Conservation (phyloP, 2,113 vertebrate genomes). For the Chloropsis cyanopogon region DNA sequence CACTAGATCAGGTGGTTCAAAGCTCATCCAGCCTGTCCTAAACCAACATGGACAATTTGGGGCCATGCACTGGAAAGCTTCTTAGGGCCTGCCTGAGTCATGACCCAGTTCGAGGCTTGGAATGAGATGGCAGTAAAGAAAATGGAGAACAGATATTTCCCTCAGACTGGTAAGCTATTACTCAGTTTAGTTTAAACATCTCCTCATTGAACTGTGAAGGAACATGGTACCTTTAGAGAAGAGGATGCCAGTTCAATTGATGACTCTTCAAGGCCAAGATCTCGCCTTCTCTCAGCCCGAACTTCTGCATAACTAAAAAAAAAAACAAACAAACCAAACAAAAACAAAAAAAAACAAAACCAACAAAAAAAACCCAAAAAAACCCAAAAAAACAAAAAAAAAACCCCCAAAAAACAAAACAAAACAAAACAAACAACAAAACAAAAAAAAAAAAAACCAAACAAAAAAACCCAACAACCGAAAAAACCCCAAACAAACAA, state of each 20-base stretch:
- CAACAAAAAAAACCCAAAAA: too few relatives aligned
- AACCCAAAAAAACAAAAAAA: too few relatives aligned
- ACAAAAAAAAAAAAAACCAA: too few relatives aligned
- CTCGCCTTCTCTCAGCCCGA: conserved; percentile 83
- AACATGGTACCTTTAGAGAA: conserved; percentile 77
- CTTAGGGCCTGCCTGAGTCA: not conserved
- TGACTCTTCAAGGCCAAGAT: conserved; percentile 83
- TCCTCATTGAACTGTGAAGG: not conserved
- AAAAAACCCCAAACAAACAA: too few relatives aligned
- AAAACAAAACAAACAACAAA: not conserved
- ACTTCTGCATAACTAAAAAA: conserved; percentile 84
- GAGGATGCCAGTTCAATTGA: conserved; percentile 80
- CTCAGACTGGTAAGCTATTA: not conserved
- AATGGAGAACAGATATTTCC: not conserved
- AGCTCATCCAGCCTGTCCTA: not conserved
- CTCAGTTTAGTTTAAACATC: not conserved
- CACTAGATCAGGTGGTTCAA: not conserved
- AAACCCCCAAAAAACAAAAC: too few relatives aligned
- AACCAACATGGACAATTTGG: not conserved
- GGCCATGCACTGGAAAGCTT: not conserved
- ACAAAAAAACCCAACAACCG: too few relatives aligned
- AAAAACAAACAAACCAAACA: not conserved
- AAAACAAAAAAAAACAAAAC: not conserved
- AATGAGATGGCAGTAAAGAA: not conserved
- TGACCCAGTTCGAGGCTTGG: not conserved